These are phyloP conservation scores for Philypnodon macrostomus DNA, from an alignment of 2,797 vertebrate species.

Conservation along the genomic window DNA sequence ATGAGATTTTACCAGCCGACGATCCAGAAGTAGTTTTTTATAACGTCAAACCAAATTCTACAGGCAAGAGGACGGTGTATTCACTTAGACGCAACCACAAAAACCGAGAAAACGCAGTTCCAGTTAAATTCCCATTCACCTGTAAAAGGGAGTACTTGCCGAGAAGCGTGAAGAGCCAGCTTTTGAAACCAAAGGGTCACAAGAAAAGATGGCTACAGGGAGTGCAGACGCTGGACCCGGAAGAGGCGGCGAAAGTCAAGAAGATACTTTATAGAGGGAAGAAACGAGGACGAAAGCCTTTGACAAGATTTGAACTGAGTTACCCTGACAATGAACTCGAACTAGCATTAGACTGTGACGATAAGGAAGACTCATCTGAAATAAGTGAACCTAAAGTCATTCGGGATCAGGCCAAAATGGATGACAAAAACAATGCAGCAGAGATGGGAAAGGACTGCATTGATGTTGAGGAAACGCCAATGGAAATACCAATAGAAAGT, in stretches of 20 bases:
- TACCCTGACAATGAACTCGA: conserved; percentile 77
- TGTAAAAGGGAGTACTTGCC: conserved; percentile 74
- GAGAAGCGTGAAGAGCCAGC: conserved; percentile 72
- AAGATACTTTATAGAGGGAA: conserved; percentile 46
- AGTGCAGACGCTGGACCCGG: conserved; percentile 51
- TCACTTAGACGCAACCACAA: conserved; percentile 59
- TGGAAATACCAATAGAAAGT: too few relatives aligned
- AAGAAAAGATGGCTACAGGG: conserved; percentile 75
- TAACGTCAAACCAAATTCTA: conserved; percentile 42
- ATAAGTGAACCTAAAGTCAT: conserved; percentile 7
- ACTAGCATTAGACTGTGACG: conserved; percentile 25
- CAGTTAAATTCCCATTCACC: conserved; percentile 55
- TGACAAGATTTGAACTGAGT: conserved; percentile 64
- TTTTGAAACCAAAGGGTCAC: conserved; percentile 74
- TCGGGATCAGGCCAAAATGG: conserved; percentile 6
- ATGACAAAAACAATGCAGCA: conserved; percentile 18
- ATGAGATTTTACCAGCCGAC: conserved; percentile 56
- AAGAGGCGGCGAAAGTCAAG: conserved; percentile 35
- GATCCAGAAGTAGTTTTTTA: conserved; percentile 69
- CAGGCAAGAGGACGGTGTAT: conserved; percentile 45
- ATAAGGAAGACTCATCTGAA: conserved; percentile 14
- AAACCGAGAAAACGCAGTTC: conserved; percentile 39
- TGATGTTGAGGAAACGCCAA: not conserved
- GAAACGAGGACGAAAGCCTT: conserved; percentile 56
- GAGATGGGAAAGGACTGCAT: not conserved